Base-by-base conservation (phyloP, 2,888 invertebrate genomes). In the Xylota segnis region DNA sequence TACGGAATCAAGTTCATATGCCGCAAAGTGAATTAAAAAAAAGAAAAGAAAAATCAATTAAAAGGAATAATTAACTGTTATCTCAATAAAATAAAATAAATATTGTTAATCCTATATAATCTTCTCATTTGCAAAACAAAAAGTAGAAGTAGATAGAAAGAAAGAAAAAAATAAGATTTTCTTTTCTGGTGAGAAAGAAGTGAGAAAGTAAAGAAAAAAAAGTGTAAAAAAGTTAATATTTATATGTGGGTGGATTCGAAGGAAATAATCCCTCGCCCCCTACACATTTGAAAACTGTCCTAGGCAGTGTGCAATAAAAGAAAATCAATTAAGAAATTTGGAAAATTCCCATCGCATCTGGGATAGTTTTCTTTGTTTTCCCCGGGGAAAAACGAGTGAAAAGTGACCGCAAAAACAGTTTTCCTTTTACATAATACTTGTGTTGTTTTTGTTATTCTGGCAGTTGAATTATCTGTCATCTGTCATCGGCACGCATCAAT, bases 391-490 rank as follows among this genome's bases (percentile, higher is more conserved):
- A 65, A 27, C 29, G 27, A 43, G 56, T 54, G 54, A 56, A 68
- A 75, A 81, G 61, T 75, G 68, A 70, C 54, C 63, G 40, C 34
- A 81, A 27, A 16, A 6, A 52, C 9, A 52, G 16, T 70, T 43
- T 45, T 14, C 12, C 7, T 63, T 83, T 83, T 83, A 83, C 77
- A 83, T 83, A 83, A 83, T 61, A 58, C 43, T 74, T 32, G 18
- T 59, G 59, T 72, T 74, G 68, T 83, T 83, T 45, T 78, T 75
- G 50, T 82, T 68, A 58, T 58, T 63, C 4, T 74, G 52, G 43
- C 29, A 32, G 43, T 81, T 75, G 54, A 58, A 65, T 37, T 37
- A 10, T 52, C n/a, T n/a, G n/a, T n/a, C 66, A 72, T 52, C 58
- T 71, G 59, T 78, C 68, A 68, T 63, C 58, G 40, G 47, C 18